Evolutionary conservation across 1,140 invertebrate species (phyloP).

Genomic region (Tetraneura akinire): DNA sequence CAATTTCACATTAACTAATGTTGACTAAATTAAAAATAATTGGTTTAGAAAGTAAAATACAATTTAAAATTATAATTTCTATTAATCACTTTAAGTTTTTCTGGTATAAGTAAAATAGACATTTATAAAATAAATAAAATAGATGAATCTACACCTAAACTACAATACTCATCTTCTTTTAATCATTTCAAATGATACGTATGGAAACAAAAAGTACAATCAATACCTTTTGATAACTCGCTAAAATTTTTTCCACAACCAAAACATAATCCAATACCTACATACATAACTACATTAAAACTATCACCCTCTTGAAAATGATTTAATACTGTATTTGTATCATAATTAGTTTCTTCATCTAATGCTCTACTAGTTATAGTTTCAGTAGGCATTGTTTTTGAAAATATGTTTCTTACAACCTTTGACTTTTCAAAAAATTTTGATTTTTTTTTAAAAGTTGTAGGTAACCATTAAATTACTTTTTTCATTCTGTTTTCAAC

Average conservation of each 20-base stretch:
- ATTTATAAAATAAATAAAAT: too few species aligned
- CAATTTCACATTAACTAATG: too few species aligned
- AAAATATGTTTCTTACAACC: conserved; percentile 19
- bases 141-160: too few species aligned
- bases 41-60: too few species aligned
- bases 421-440: conserved; percentile 15
- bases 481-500: not conserved
- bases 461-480: too few species aligned
- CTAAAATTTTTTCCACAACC: not conserved
- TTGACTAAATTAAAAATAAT: too few species aligned
- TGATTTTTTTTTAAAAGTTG: too few species aligned
- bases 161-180: too few species aligned
- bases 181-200: conserved; percentile 19
- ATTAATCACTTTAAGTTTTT: too few species aligned
- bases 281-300: not conserved
- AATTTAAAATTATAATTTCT: too few species aligned
- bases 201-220: conserved; percentile 22
- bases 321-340: not conserved
- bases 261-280: conserved; percentile 11
- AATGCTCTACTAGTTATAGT: conserved; percentile 14
- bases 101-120: too few species aligned
- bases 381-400: conserved; percentile 18
- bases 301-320: not conserved
- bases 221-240: conserved; percentile 27
- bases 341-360: conserved; percentile 3